Evolutionary conservation across 2,113 vertebrate species (phyloP), one percentile per base, ranked within the genome.

Genomic region (Nothocercus nigrocapillus): DNA sequence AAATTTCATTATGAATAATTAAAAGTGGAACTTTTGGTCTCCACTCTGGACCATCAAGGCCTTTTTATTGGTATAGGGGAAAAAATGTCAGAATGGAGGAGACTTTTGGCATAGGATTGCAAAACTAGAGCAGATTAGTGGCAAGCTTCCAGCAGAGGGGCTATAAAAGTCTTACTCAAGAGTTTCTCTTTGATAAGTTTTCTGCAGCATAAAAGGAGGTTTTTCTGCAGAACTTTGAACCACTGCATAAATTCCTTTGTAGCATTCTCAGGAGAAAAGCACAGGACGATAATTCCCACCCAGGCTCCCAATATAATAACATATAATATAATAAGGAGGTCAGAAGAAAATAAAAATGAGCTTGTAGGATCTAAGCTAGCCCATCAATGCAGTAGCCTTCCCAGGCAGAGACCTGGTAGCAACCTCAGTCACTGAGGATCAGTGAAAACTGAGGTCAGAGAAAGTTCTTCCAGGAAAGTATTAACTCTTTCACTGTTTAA

Each of bases 1-100:
- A 97, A 97, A 97, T 94, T 96, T 93, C 86, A 90, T 75, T 82
- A 61, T 86, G 78, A 97, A 96, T 97, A 97, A 97, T 95, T 96
- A 82, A 97, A 97, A 92, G 10, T 51, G 67, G 96, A 96, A 85
- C 3, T 42, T 88, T 91, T 22, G 21, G 91, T 92, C 91, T 88
- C 42, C 66, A 59, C 61, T 88, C 68, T 0, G 13, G 66, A 45
- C 34, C 11, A 64, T 87, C 49, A 84, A 64, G 21, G 9, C 49
- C 9, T 80, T 93, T 73, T 80, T 84, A 94, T 96, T 94, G 42
- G 59, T 88, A 44, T 28, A 62, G 82, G 90, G 24, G 36, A 21
- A 80, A 75, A 22, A 66, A 13, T 67, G 0, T 45, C 5, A 30
- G 34, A 88, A 64, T 25, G 53, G 12, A 2, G 7, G 44, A 44